Evolutionary conservation across 2,888 invertebrate species (phyloP).

Genomic region (Dyspetes luteomarginatus): DNA sequence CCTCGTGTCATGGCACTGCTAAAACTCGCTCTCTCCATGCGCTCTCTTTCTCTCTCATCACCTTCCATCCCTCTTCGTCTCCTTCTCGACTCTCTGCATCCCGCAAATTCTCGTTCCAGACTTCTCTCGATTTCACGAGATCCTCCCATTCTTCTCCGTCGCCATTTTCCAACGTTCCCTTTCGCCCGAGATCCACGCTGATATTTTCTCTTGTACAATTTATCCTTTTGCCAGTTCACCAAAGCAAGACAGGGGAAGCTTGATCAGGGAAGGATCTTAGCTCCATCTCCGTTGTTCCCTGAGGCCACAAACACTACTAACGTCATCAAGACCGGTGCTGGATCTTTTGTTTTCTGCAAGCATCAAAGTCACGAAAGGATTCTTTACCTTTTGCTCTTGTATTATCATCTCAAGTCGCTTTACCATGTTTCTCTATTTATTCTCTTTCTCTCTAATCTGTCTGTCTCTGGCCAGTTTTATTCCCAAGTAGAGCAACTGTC

Average conservation of each 20-base stretch:
- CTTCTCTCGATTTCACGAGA: slow-evolving; percentile 23
- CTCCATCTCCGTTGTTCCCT: neutral
- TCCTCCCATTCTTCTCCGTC: neutral
- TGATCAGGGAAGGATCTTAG: neutral
- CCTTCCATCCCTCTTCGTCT: slow-evolving; percentile 5
- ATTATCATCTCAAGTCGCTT: slow-evolving; percentile 9
- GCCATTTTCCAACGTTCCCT: slow-evolving; percentile 7
- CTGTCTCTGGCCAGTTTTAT: neutral
- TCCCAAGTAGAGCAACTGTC: neutral
- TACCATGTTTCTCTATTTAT: neutral
- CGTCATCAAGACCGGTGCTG: slow-evolving; percentile 32
- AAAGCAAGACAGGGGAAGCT: too few species aligned
- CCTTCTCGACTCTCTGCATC: neutral
- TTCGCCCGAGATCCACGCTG: neutral
- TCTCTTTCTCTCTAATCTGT: slow-evolving; percentile 32
- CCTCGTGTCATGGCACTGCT: slow-evolving; percentile 46
- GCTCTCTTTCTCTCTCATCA: slow-evolving; percentile 2
- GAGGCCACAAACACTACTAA: slow-evolving; percentile 23
- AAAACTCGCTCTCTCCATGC: slow-evolving; percentile 31
- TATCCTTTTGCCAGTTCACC: slow-evolving; percentile 6
- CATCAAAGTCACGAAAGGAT: slow-evolving; percentile 2
- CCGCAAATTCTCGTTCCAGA: neutral
- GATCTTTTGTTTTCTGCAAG: slow-evolving; percentile 22
- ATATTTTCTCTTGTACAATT: too few species aligned
- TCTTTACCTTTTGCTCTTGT: slow-evolving; percentile 17